A percentile compares a stretch with the other conserved stretches of the same genome.
These are phyloP conservation scores for Cladopsammia gracilis DNA, from an alignment of 64 coral and sea anemone species.

Conservation along the genomic window DNA sequence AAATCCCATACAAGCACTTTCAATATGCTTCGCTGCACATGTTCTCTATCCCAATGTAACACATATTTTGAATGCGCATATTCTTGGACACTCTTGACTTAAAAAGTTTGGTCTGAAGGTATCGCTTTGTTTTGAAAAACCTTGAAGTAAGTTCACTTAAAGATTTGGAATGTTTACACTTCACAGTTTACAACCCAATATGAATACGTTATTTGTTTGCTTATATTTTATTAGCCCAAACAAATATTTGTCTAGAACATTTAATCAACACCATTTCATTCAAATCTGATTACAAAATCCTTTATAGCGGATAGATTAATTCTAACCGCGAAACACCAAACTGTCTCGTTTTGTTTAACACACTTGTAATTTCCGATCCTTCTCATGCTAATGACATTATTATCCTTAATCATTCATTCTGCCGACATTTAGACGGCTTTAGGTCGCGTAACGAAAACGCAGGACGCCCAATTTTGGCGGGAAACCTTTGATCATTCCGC, in stretches of 20 bases:
- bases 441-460: neutral
- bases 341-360: constrained; percentile 9
- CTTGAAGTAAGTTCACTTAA: neutral
- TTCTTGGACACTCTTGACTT: neutral
- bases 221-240: constrained; percentile 3
- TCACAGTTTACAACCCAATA: neutral
- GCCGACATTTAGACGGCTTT: constrained; percentile 26
- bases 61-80: too few species aligned
- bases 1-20: too few species aligned
- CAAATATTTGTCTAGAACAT: constrained; percentile 43
- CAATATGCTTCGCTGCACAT: too few species aligned
- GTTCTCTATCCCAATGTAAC: too few species aligned
- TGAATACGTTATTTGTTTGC: neutral
- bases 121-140: neutral
- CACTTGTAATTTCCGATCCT: constrained; percentile 5
- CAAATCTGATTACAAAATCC: neutral
- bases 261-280: neutral
- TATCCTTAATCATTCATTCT: constrained; percentile 1
- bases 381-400: constrained; percentile 4
- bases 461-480: neutral
- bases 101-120: neutral
- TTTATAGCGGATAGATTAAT: neutral
- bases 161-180: neutral
- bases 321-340: neutral
- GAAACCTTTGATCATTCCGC: constrained; percentile 46